These are phyloP conservation scores for Hydrotaea diabolus DNA, from an alignment of 2,888 invertebrate species.

Conservation along the genomic window DNA sequence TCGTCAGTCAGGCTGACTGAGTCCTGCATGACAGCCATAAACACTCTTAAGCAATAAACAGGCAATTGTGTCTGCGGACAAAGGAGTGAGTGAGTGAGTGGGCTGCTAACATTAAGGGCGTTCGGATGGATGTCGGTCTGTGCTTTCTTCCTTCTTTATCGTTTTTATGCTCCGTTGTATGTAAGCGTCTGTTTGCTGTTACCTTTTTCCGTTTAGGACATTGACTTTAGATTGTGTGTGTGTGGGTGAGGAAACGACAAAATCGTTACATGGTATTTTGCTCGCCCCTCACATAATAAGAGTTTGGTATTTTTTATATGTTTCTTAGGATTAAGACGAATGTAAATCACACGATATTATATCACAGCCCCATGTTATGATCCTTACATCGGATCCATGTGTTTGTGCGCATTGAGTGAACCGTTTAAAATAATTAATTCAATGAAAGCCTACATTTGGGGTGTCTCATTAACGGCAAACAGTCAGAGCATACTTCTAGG, in stretches of 20 bases:
- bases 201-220: constrained; percentile 53
- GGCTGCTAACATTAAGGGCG: neutral
- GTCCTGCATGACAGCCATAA: constrained; percentile 53
- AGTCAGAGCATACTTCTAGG: neutral
- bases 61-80: constrained; percentile 60
- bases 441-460: constrained; percentile 27
- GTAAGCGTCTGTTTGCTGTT: constrained; percentile 2
- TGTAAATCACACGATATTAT: constrained; percentile 2
- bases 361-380: too few relatives aligned
- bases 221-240: constrained; percentile 53
- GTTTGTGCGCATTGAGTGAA: neutral
- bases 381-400: too few relatives aligned
- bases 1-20: neutral
- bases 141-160: neutral
- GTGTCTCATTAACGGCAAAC: neutral
- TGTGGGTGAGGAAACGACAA: neutral
- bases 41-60: constrained; percentile 63
- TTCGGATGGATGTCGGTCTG: neutral
- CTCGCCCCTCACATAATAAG: constrained; percentile 10
- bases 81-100: constrained; percentile 1
- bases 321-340: constrained; percentile 11
- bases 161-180: neutral
- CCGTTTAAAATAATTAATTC: constrained; percentile 10
- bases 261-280: neutral
- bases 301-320: neutral